Base-by-base conservation (phyloP, 2,888 invertebrate genomes). In the Drosophila hamatofila region DNA sequence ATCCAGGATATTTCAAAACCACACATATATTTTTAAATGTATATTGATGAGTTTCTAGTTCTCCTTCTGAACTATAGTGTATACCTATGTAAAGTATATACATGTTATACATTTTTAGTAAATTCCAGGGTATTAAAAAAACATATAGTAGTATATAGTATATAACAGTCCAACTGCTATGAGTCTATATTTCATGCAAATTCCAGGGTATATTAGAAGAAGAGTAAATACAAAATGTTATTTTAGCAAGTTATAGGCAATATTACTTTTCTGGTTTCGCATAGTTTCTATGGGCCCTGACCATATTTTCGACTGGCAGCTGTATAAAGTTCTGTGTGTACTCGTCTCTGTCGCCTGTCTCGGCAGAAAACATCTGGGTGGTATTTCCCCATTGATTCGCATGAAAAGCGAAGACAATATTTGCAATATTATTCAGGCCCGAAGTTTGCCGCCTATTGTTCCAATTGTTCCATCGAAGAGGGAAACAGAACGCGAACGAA, bases 401-500 rank as follows among this genome's bases (percentile, higher is more conserved):
- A 33, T 35, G 30, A 66, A 48, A 33, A 42, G 56, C 25, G 21
- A 16, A 57, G 21, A 52, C 55, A 75, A 62, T 85, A 78, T 83
- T 80, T 83, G 83, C 72, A 30, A 49, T 67, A 75, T 76, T 83
- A 79, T 83, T 81, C 71, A 75, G 75, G 25, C 64, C 49, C 46
- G 30, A 61, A 57, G 66, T 35, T 72, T 68, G 52, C 61, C 57
- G 48, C 33, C 33, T 25, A 61, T 64, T 65, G 65, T 65, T 37
- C 35, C 57, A 35, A 21, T 52, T 23, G 23, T 49, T 30, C 12
- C 30, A 12, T 12, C 11, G 18, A 3, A 49, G 18, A 12, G 48
- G 27, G 30, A 16, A 4, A 5, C 21, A 23, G 42, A n/a, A 4
- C 12, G n/a, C 46, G 48, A 11, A 2, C 48, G 27, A 48, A 48